These are phyloP conservation scores for Drosophila testacea DNA, from an alignment of 2,888 invertebrate genomes.

Conservation along the genomic window DNA sequence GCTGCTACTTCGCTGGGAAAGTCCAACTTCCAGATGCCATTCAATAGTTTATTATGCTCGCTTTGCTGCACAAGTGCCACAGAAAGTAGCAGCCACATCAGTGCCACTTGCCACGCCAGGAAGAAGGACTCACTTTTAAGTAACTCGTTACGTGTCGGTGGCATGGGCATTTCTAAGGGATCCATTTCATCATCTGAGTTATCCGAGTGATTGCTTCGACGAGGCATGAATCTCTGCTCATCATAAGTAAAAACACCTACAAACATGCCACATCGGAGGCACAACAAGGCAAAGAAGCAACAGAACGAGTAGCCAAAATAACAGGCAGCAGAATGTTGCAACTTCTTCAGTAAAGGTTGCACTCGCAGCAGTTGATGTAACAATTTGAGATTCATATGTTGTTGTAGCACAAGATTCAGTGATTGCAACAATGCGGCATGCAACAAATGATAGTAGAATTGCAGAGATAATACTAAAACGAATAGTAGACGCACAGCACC, in stretches of 20 bases:
- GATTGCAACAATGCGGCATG: slow-evolving; percentile 51
- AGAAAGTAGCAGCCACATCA: slow-evolving; percentile 41
- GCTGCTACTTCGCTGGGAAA: not conserved
- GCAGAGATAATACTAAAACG: slow-evolving; percentile 26
- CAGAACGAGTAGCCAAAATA: slow-evolving; percentile 45
- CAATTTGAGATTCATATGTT: slow-evolving; percentile 5
- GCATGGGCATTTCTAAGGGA: slow-evolving; percentile 13
- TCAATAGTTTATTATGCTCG: slow-evolving; percentile 15
- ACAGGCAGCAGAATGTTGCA: slow-evolving; percentile 42
- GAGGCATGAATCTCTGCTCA: slow-evolving; percentile 13
- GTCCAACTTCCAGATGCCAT: slow-evolving; percentile 32
- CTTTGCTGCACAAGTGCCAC: slow-evolving; percentile 49
- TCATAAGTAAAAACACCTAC: slow-evolving; percentile 26
- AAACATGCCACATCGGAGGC: slow-evolving; percentile 18
- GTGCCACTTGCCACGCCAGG: slow-evolving; percentile 38
- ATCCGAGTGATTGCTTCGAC: not conserved
- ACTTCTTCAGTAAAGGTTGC: slow-evolving; percentile 7
- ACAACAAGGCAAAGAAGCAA: slow-evolving; percentile 11
- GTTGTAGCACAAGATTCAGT: slow-evolving; percentile 4
- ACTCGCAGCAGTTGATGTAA: slow-evolving; percentile 29
- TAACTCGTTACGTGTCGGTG: not conserved
- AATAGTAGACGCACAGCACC: slow-evolving; percentile 22
- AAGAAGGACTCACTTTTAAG: not conserved
- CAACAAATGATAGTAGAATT: slow-evolving; percentile 45
- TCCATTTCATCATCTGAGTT: slow-evolving; percentile 10